A percentile compares a stretch with the other conserved stretches of the same genome.
phyloP scores from a whole-genome alignment of 2,888 invertebrate species.

The Metellina segmentata region DNA sequence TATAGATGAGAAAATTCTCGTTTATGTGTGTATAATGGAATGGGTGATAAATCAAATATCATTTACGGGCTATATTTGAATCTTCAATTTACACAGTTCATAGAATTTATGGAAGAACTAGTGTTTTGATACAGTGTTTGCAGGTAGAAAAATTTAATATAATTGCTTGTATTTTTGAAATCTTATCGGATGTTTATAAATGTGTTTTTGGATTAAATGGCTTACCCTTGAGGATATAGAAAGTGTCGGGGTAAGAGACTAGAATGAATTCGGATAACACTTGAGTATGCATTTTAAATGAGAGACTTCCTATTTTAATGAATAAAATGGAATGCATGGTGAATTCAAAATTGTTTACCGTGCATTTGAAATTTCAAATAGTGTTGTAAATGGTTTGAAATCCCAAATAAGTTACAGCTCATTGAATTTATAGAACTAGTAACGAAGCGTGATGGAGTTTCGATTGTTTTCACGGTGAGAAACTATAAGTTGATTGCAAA shows the following conservation, averaged over 20 bases:
- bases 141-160: too few species aligned
- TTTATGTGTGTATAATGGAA: background rate
- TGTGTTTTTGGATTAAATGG: conserved; percentile 23
- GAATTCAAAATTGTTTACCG: too few species aligned
- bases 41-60: background rate
- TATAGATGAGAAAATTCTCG: background rate
- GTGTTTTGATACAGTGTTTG: too few species aligned
- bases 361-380: too few species aligned
- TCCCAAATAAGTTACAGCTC: too few species aligned
- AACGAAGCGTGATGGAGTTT: too few species aligned
- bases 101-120: background rate
- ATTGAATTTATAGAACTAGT: too few species aligned
- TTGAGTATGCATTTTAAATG: background rate
- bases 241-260: background rate
- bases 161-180: too few species aligned
- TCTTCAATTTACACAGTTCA: background rate
- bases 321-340: too few species aligned
- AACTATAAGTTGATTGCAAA: too few species aligned
- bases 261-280: background rate
- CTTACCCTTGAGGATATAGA: conserved; percentile 20
- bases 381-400: too few species aligned
- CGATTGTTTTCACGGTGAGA: too few species aligned
- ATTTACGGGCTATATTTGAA: background rate
- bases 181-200: background rate
- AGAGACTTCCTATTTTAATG: background rate